Base-by-base conservation (phyloP, 1,140 invertebrate species). In the Bombyx mandarina region DNA sequence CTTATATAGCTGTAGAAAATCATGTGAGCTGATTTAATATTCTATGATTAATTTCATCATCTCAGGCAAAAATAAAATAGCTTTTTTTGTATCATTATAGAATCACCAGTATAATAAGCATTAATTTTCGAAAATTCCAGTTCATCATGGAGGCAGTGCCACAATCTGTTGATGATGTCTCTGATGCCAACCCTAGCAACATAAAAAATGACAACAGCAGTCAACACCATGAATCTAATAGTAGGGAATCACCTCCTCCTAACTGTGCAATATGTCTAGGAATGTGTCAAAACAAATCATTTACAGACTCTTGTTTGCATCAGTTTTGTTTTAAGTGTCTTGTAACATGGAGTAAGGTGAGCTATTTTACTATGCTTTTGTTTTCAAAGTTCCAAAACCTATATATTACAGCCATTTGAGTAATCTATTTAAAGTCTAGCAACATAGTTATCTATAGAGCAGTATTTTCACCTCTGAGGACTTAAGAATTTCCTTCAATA, bases 291-390 rank as follows among this genome's bases (percentile, higher is more conserved):
- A 96, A 97, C 70, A 97, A 95, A 73, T 97, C 95, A 9, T 97
- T 96, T 69, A 96, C 96, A 0, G 94, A 98, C 73, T 95, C 93
- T 44, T 99, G 97, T 77, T 91, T 96, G 66, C 97, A 99, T 82
- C 93, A 95, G 72, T 98, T 99, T 80, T 99, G 97, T 80, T 98
- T 98, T 68, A 93, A 92, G 58, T 99, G 97, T 79, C 89, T 99
- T 1, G 82, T 96, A 47, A 95, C 97, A 74, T 99, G 97, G 97
- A 97, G 96, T 43, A 97, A 97, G 89, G 93, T 94, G 76, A 86
- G 86, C 68, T 48, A 53, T 52, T 9, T 18, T n/a, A 3, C 26
- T 35, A 35, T 35, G 26, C 26, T 35, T 35, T 35, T 35, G 26
- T 35, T 35, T 35, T 35, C 1, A 35, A 35, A 35, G 0, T 35